phyloP scores from a whole-genome alignment of 1,140 invertebrate genomes.

The Zaprionus vittiger region DNA sequence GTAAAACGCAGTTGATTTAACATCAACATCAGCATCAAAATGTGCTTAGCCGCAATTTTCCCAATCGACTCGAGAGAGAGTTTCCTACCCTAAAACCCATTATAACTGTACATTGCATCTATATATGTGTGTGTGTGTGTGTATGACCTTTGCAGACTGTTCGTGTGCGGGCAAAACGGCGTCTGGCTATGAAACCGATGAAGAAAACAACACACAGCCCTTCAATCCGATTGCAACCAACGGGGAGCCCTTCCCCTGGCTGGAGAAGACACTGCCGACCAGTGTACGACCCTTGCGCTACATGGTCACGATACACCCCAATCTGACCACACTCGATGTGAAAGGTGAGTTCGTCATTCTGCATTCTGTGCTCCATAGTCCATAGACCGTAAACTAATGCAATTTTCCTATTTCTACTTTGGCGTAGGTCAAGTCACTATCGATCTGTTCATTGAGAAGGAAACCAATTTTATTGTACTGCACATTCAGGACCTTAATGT shows the following conservation, averaged over 20 bases:
- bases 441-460: conserved; percentile 92
- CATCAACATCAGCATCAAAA: conserved; percentile 46
- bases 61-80: conserved; percentile 15
- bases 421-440: conserved; percentile 92
- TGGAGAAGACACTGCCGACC: conserved; percentile 92
- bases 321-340: conserved; percentile 94
- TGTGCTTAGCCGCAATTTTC: conserved; percentile 63
- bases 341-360: conserved; percentile 87
- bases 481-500: conserved; percentile 96
- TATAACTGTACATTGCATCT: conserved; percentile 42
- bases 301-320: conserved; percentile 96
- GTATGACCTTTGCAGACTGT: conserved; percentile 86
- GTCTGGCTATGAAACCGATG: conserved; percentile 87
- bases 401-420: conserved; percentile 58
- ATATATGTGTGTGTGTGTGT: conserved; percentile 22
- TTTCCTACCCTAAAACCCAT: background rate
- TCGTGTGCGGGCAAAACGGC: conserved; percentile 89
- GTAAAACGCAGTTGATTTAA: conserved; percentile 72
- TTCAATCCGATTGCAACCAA: conserved; percentile 90
- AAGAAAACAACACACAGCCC: conserved; percentile 86
- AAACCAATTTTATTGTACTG: conserved; percentile 95
- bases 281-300: conserved; percentile 93
- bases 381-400: conserved; percentile 16
- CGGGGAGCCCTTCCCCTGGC: conserved; percentile 95
- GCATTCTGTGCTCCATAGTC: background rate